Evolutionary conservation across 2,888 invertebrate genomes (phyloP).

Genomic region (Deroplatys truncata): DNA sequence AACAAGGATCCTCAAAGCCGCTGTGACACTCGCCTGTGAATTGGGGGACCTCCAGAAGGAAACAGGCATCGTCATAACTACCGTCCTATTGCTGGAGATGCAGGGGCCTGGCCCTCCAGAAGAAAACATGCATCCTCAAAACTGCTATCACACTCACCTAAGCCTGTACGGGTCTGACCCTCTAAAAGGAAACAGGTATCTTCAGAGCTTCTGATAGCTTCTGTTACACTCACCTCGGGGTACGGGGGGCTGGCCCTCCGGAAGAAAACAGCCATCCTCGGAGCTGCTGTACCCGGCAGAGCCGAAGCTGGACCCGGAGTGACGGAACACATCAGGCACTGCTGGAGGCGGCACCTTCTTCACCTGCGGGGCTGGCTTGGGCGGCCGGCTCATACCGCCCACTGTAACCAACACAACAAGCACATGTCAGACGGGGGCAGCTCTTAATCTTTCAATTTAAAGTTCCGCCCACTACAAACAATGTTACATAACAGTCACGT

Average conservation of each 20-base stretch:
- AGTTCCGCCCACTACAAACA: neutral
- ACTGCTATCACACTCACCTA: too few species aligned
- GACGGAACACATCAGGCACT: slow-evolving; percentile 70
- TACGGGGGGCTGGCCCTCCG: slow-evolving; percentile 1
- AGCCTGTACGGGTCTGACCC: too few species aligned
- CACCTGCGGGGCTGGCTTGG: slow-evolving; percentile 76
- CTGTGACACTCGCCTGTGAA: too few species aligned
- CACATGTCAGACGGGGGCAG: neutral
- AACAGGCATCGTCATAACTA: too few species aligned
- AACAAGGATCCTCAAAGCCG: too few species aligned
- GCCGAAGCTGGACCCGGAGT: slow-evolving; percentile 76
- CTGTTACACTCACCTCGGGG: neutral
- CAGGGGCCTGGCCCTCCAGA: too few species aligned
- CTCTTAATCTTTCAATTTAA: neutral
- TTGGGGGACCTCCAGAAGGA: too few species aligned
- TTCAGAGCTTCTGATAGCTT: too few species aligned
- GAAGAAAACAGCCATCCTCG: slow-evolving; percentile 60
- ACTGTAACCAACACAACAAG: slow-evolving; percentile 52
- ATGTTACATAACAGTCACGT: neutral
- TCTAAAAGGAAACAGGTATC: too few species aligned
- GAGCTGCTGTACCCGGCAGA: slow-evolving; percentile 73
- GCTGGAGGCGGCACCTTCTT: slow-evolving; percentile 89
- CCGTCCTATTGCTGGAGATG: too few species aligned
- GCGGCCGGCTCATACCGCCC: slow-evolving; percentile 86
- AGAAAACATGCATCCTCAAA: too few species aligned